phyloP scores from a whole-genome alignment of 2,797 vertebrate genomes.

The Triplophysa bombifrons region DNA sequence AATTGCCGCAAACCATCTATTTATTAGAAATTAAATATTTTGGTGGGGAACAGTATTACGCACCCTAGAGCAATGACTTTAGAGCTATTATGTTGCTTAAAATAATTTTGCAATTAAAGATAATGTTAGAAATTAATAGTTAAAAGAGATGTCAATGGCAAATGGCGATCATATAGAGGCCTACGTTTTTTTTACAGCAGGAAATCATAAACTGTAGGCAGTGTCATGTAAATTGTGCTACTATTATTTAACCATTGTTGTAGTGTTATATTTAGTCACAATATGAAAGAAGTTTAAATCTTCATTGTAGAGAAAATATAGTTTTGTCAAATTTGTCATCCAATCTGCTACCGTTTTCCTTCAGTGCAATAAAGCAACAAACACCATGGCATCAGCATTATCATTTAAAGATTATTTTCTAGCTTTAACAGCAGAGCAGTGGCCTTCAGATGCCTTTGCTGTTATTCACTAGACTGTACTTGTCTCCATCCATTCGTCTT shows the following conservation, averaged over 20 bases:
- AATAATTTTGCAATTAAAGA: background rate
- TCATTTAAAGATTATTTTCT: slow-evolving; percentile 48
- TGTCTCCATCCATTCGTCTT: slow-evolving; percentile 35
- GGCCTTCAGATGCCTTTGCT: slow-evolving; percentile 39
- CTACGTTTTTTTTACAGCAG: background rate
- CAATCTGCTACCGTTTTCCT: background rate
- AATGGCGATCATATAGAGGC: background rate
- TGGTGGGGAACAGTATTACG: background rate
- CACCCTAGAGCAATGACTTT: background rate
- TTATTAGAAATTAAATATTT: slow-evolving; percentile 30
- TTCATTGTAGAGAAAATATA: no score
- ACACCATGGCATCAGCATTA: slow-evolving; percentile 18
- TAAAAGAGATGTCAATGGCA: background rate
- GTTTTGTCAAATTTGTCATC: background rate
- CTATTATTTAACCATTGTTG: no score
- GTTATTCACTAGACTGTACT: slow-evolving; percentile 36
- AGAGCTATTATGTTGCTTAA: background rate
- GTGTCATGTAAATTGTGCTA: no score
- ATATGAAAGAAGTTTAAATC: no score
- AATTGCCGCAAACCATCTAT: slow-evolving; percentile 27
- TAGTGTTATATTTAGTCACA: no score
- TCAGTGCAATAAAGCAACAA: slow-evolving; percentile 4
- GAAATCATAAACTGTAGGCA: no score
- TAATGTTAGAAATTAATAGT: background rate
- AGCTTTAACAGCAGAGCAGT: slow-evolving; percentile 18